Evolutionary conservation across 2,797 vertebrate species (phyloP).

Genomic region (Tinamus major): DNA sequence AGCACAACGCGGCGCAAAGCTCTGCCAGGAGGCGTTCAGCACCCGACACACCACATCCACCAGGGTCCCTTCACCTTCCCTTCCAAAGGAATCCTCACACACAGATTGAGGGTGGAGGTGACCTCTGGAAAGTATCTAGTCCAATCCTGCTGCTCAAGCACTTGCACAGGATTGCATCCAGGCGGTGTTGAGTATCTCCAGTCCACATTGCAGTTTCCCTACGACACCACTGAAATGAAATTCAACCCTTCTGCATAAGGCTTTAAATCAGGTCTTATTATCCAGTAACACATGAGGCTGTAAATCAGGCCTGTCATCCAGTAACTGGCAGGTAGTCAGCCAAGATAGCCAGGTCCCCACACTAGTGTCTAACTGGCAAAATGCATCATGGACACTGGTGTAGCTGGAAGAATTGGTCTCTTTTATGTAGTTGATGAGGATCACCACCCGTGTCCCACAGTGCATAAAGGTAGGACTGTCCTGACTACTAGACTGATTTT

Average conservation of each 20-base stretch:
- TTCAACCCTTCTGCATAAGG: background rate
- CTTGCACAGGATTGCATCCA: no score
- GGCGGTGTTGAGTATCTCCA: background rate
- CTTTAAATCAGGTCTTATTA: background rate
- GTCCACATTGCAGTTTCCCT: background rate
- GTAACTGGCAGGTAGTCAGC: background rate
- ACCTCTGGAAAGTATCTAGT: no score
- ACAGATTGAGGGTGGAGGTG: no score
- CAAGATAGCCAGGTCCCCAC: background rate
- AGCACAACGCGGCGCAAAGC: background rate
- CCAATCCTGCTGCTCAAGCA: no score
- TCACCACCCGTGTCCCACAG: background rate
- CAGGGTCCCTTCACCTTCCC: background rate
- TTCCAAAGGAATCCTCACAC: no score
- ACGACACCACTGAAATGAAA: background rate
- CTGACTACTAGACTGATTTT: background rate
- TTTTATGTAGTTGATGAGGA: background rate
- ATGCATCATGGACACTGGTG: fast-evolving
- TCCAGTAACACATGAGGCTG: background rate
- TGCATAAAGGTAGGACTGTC: background rate
- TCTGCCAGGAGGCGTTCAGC: background rate
- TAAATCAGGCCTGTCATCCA: background rate
- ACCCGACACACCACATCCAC: background rate
- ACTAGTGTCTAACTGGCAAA: background rate
- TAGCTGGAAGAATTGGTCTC: background rate